Conservation (phyloP, 2,888 invertebrate genomes). For the Scaeva pyrastri region DNA sequence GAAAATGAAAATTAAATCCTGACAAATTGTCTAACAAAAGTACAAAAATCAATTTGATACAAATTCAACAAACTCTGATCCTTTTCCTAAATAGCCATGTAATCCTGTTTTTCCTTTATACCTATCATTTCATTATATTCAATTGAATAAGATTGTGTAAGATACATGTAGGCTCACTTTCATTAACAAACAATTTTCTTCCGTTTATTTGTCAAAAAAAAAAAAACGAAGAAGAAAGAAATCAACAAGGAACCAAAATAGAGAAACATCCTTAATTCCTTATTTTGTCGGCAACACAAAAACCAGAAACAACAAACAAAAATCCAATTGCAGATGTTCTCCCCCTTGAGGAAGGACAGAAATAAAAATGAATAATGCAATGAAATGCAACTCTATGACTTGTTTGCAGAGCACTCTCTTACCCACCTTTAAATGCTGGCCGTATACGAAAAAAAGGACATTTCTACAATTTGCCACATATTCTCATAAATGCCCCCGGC, state of each 20-base stretch:
- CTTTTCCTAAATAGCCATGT: constrained; percentile 45
- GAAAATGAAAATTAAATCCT: neutral
- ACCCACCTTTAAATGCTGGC: no score
- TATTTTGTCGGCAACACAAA: constrained; percentile 32
- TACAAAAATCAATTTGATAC: constrained; percentile 38
- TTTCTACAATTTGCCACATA: constrained; percentile 50
- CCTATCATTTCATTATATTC: constrained; percentile 1
- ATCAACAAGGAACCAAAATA: constrained; percentile 3
- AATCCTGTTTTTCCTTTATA: constrained; percentile 47
- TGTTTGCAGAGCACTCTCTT: constrained; percentile 40
- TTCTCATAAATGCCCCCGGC: constrained; percentile 49
- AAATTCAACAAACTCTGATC: constrained; percentile 39
- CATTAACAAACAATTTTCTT: constrained; percentile 70
- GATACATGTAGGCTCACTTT: constrained; percentile 48
- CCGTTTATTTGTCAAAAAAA: constrained; percentile 55
- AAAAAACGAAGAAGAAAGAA: neutral
- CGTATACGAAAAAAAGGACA: constrained; percentile 14
- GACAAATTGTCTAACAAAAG: constrained; percentile 54
- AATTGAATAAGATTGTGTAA: constrained; percentile 44
- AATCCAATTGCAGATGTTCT: constrained; percentile 71
- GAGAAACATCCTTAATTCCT: constrained; percentile 45
- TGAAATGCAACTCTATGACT: constrained; percentile 57
- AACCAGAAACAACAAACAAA: constrained; percentile 47
- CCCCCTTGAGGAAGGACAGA: constrained; percentile 11
- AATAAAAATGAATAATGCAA: constrained; percentile 52